A percentile compares a stretch with the other conserved stretches of the same genome.
Conservation (phyloP, 2,113 vertebrate genomes). For the Capreolus pygargus region DNA sequence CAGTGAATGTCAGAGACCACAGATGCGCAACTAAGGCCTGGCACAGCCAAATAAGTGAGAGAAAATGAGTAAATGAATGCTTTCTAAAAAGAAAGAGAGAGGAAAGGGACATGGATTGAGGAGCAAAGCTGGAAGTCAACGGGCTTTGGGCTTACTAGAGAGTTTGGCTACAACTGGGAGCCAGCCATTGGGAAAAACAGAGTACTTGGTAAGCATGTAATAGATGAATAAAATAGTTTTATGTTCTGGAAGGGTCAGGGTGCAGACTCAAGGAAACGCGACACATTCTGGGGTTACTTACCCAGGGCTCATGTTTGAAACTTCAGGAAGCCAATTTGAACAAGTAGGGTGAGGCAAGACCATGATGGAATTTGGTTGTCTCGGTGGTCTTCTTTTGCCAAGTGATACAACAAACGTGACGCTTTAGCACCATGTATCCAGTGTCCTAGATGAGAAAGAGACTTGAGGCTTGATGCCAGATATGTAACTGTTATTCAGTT, state of each 20-base stretch:
- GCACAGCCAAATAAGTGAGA: not conserved
- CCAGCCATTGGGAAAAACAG: not conserved
- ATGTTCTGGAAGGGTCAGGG: not conserved
- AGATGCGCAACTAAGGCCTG: rapidly evolving
- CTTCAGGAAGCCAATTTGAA: not conserved
- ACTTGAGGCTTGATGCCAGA: not conserved
- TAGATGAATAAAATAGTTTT: not conserved
- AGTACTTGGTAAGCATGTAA: not conserved
- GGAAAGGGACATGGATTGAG: not conserved
- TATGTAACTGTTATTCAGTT: not conserved
- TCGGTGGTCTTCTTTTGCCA: not conserved
- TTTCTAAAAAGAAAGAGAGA: not conserved
- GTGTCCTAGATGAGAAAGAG: not conserved
- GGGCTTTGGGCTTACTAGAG: not conserved
- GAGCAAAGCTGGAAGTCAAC: not conserved
- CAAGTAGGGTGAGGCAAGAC: not conserved
- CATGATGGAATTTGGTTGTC: not conserved
- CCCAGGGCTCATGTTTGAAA: not conserved
- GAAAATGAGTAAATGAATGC: not conserved
- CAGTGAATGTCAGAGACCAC: rapidly evolving
- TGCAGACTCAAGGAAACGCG: not conserved
- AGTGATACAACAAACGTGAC: not conserved
- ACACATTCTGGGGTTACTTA: not conserved
- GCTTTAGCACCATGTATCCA: not conserved
- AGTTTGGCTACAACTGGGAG: not conserved